Evolutionary conservation across 2,888 invertebrate species (phyloP).

Genomic region (Pristionchus entomophagus): DNA sequence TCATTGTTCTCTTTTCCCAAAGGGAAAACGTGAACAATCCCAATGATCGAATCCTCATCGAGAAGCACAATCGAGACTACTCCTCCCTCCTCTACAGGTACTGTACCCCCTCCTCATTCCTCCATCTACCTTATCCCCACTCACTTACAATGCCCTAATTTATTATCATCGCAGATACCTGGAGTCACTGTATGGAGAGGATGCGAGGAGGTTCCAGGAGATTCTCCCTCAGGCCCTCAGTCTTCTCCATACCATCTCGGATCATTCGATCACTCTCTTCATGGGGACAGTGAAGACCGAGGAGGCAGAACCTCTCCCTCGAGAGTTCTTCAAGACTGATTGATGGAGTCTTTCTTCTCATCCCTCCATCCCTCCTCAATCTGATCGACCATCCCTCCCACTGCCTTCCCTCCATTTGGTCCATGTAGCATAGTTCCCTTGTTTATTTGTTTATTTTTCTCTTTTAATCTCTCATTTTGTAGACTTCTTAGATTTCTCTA

Average conservation of each 20-base stretch:
- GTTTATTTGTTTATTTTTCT: not conserved
- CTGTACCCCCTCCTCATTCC: not conserved
- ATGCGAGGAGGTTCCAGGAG: too few species aligned
- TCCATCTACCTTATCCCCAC: not conserved
- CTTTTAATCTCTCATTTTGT: not conserved
- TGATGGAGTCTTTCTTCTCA: not conserved
- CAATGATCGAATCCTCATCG: slow-evolving; percentile 45
- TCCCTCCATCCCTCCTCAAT: not conserved
- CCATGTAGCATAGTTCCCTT: slow-evolving; percentile 31
- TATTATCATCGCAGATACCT: not conserved
- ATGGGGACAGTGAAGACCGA: slow-evolving; percentile 65
- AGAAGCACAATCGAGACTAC: slow-evolving; percentile 55
- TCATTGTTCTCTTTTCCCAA: slow-evolving; percentile 68
- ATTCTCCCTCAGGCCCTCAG: not conserved
- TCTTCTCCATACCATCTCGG: slow-evolving; percentile 62
- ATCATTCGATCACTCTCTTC: slow-evolving; percentile 67
- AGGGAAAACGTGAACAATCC: slow-evolving; percentile 28
- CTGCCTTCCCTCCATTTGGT: slow-evolving; percentile 1
- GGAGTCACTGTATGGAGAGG: too few species aligned
- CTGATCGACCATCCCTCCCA: too few species aligned
- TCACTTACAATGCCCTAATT: not conserved
- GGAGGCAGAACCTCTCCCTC: slow-evolving; percentile 67
- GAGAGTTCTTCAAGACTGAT: slow-evolving; percentile 70
- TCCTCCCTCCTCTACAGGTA: slow-evolving; percentile 57
- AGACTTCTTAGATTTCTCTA: slow-evolving; percentile 15